These are phyloP conservation scores for Brachionus rotundiformis DNA, from an alignment of 1,140 invertebrate genomes.

Conservation along the genomic window DNA sequence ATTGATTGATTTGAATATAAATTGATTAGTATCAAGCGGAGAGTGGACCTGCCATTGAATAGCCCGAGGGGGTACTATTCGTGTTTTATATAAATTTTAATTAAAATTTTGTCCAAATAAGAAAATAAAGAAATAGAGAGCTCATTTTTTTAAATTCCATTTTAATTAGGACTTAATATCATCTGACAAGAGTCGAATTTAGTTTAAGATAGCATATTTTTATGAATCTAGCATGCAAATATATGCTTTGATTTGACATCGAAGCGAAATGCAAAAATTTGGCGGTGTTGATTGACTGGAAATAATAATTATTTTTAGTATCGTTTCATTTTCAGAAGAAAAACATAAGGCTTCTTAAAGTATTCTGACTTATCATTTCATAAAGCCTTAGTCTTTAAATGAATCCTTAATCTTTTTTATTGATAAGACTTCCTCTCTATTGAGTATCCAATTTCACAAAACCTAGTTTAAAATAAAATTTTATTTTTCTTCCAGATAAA, in stretches of 20 bases:
- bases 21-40: background rate
- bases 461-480: background rate
- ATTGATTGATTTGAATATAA: background rate
- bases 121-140: constrained; percentile 17
- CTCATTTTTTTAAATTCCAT: constrained; percentile 15
- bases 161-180: constrained; percentile 40
- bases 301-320: constrained; percentile 4
- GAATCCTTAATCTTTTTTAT: constrained; percentile 1
- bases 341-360: constrained; percentile 10
- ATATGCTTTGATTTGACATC: constrained; percentile 8
- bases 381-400: constrained; percentile 18
- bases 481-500: background rate
- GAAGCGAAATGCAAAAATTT: background rate
- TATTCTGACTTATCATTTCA: background rate
- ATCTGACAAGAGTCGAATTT: constrained; percentile 32
- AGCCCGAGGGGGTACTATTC: background rate
- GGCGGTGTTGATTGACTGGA: constrained; percentile 20
- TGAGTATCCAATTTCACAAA: background rate
- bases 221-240: background rate
- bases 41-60: background rate
- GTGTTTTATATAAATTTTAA: constrained; percentile 31
- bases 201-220: background rate
- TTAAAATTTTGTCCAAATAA: background rate
- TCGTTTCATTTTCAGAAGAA: background rate
- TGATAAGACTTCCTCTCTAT: constrained; percentile 12